phyloP scores from a whole-genome alignment of 2,113 vertebrate genomes.

The Butorides virescens region DNA sequence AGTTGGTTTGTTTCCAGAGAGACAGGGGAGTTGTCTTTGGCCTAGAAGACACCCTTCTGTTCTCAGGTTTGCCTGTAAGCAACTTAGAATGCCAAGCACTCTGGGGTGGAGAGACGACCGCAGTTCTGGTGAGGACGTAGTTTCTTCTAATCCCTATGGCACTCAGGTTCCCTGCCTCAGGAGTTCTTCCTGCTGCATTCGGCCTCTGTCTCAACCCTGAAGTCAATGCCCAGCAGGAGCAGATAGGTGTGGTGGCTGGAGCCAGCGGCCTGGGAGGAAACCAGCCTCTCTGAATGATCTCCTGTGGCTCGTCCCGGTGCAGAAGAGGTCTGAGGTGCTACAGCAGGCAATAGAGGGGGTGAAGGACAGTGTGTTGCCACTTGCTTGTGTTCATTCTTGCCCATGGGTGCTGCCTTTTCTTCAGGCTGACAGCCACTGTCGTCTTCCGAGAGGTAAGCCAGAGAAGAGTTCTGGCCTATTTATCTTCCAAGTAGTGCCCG shows the following conservation, averaged over 20 bases:
- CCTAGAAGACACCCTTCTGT: not conserved
- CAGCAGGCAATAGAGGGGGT: constrained; percentile 11
- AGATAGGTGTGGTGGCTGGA: constrained; percentile 18
- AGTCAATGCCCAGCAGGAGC: not conserved
- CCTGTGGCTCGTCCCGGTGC: not conserved
- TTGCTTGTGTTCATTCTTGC: constrained; percentile 13
- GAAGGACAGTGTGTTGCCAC: constrained; percentile 16
- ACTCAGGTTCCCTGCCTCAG: not conserved
- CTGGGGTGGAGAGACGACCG: not conserved
- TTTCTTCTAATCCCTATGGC: not conserved
- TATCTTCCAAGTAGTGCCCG: not conserved
- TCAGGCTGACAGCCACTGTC: not conserved
- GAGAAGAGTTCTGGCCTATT: not conserved
- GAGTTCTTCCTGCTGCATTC: not conserved
- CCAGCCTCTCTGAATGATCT: not conserved
- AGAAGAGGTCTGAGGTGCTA: constrained; percentile 22
- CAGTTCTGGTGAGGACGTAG: not conserved
- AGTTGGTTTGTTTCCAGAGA: constrained; percentile 3
- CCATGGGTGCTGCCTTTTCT: not conserved
- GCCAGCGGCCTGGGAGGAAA: not conserved
- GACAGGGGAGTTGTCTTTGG: not conserved
- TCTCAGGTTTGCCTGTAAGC: not conserved
- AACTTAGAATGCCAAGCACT: not conserved
- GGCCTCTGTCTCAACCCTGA: not conserved
- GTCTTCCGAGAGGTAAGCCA: constrained; percentile 9